These are phyloP conservation scores for Drosophila nigricruria DNA, from an alignment of 2,888 invertebrate genomes.

Conservation along the genomic window DNA sequence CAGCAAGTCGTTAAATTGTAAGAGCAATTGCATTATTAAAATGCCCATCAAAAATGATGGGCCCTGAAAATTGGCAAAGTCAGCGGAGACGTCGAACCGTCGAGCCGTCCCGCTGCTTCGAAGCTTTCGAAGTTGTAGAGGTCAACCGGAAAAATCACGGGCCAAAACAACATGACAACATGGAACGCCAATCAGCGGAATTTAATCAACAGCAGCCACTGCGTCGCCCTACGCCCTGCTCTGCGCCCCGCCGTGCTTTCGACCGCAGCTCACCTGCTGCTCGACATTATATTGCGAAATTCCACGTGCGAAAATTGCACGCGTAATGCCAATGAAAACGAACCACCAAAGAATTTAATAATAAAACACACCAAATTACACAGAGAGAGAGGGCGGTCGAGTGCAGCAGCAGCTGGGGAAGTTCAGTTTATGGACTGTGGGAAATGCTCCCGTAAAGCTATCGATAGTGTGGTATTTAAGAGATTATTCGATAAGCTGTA, in stretches of 20 bases:
- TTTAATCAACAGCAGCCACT: constrained; percentile 69
- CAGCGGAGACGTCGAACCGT: constrained; percentile 28
- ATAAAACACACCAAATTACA: constrained; percentile 29
- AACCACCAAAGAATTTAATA: constrained; percentile 67
- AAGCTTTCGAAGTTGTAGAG: constrained; percentile 30
- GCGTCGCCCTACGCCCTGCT: background rate
- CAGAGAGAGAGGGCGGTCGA: background rate
- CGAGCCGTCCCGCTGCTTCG: constrained; percentile 2
- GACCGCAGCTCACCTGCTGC: constrained; percentile 13
- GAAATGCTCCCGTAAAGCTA: constrained; percentile 12
- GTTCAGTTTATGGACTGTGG: background rate
- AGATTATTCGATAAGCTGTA: background rate
- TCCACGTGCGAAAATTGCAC: constrained; percentile 74
- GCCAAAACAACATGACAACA: constrained; percentile 57
- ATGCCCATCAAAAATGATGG: constrained; percentile 59
- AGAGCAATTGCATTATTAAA: constrained; percentile 67
- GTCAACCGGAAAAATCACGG: constrained; percentile 73
- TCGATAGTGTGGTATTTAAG: background rate
- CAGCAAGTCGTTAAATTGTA: constrained; percentile 43
- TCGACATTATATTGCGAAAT: constrained; percentile 73
- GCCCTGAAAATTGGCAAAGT: constrained; percentile 46
- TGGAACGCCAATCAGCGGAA: constrained; percentile 69
- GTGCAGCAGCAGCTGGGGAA: background rate
- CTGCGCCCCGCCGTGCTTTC: background rate
- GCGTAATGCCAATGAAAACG: constrained; percentile 70